Percentiles rank a stretch among this genome's conserved stretches.
Evolutionary conservation across 2,113 vertebrate genomes (phyloP).

Genomic region (Camelus dromedarius): DNA sequence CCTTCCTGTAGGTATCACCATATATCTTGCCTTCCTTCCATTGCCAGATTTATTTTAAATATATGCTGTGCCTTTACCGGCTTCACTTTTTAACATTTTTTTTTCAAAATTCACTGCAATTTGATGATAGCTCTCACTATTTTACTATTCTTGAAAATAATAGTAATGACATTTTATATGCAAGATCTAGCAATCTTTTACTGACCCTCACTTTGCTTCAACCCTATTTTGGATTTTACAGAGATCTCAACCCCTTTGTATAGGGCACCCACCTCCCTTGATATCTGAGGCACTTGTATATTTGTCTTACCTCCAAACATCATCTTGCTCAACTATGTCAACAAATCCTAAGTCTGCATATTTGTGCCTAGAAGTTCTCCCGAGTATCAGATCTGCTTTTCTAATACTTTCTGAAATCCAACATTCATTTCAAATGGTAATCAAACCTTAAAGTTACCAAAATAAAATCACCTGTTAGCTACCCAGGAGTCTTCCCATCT

Average conservation of each 20-base stretch:
- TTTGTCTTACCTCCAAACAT: neutral
- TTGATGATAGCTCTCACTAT: neutral
- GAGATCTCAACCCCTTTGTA: rapidly evolving
- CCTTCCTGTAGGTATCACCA: neutral
- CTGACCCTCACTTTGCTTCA: neutral
- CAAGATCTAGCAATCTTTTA: neutral
- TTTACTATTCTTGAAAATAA: neutral
- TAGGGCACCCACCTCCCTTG: rapidly evolving
- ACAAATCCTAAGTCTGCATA: neutral
- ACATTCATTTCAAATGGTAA: neutral
- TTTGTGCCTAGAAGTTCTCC: neutral
- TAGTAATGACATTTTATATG: neutral
- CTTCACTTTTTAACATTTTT: neutral
- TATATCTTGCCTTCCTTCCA: neutral
- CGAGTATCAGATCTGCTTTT: neutral
- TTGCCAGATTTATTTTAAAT: neutral
- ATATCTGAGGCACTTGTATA: neutral
- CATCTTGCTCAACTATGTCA: neutral
- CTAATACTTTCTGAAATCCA: neutral
- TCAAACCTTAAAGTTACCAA: neutral
- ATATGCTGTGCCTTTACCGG: neutral
- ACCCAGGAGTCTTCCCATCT: neutral
- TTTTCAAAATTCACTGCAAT: neutral
- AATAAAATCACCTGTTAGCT: neutral
- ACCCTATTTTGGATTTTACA: neutral